Conservation (phyloP, 2,888 invertebrate genomes). For the Bombyx huttoni region DNA sequence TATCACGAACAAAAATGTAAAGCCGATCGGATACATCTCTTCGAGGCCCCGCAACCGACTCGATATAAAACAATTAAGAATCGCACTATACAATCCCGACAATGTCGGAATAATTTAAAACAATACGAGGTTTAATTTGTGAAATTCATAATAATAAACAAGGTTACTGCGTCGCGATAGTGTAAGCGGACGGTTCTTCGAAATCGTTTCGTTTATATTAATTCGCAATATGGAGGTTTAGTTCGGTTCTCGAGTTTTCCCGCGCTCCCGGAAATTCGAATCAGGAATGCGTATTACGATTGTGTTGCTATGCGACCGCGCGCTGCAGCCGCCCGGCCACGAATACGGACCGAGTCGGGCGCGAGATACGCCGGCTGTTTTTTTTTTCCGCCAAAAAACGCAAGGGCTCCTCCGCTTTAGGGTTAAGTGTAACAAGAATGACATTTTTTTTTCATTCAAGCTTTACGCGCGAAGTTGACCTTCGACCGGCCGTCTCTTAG, state of each 20-base stretch:
- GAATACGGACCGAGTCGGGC: constrained; percentile 43
- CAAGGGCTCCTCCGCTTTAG: constrained; percentile 54
- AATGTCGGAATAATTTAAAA: constrained; percentile 59
- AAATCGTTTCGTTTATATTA: constrained; percentile 20
- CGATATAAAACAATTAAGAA: constrained; percentile 56
- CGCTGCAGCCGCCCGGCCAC: constrained; percentile 55
- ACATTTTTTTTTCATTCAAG: not conserved
- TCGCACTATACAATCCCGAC: constrained; percentile 57
- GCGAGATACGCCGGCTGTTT: constrained; percentile 25
- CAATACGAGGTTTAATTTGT: constrained; percentile 56
- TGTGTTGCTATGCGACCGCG: constrained; percentile 52
- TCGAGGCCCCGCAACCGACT: constrained; percentile 44
- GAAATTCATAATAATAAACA: constrained; percentile 58
- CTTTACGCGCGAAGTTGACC: constrained; percentile 15
- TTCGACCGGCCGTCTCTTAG: constrained; percentile 20
- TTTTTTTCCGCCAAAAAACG: constrained; percentile 64
- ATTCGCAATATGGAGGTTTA: constrained; percentile 17
- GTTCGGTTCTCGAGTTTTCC: constrained; percentile 45
- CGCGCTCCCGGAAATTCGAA: constrained; percentile 49
- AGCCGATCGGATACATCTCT: constrained; percentile 40
- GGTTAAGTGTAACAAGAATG: constrained; percentile 44
- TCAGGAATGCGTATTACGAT: constrained; percentile 27
- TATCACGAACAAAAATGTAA: constrained; percentile 53
- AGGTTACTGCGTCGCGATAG: constrained; percentile 22
- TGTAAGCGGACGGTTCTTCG: constrained; percentile 37